phyloP scores from a whole-genome alignment of 2,113 vertebrate species.

The Anarhynchus alexandrinus region DNA sequence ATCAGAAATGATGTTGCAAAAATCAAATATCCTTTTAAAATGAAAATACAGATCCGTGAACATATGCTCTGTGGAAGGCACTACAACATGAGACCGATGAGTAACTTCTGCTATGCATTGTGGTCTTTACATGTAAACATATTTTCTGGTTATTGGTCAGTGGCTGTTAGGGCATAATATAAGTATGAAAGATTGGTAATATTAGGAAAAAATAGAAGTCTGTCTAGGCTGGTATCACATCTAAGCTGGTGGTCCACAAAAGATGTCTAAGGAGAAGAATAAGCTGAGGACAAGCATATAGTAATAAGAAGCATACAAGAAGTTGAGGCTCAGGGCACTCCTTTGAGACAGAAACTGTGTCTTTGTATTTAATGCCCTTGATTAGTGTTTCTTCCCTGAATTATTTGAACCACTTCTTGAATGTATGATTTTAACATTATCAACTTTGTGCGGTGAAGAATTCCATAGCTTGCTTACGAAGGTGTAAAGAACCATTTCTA shows the following conservation, averaged over 20 bases:
- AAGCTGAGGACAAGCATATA: background rate
- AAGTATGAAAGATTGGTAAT: background rate
- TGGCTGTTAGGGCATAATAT: background rate
- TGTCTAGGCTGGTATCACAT: background rate
- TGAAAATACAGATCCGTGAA: background rate
- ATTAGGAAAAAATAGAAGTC: background rate
- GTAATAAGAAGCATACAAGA: background rate
- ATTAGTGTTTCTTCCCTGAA: background rate
- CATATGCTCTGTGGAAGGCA: background rate
- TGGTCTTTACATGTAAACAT: background rate
- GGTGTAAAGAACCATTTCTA: background rate
- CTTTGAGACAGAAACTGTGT: background rate
- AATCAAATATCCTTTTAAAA: background rate
- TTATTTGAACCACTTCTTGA: background rate
- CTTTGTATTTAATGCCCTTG: background rate
- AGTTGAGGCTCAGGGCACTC: background rate
- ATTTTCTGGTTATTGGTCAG: background rate
- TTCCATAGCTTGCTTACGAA: background rate
- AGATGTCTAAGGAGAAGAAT: background rate
- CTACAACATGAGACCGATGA: fast-evolving
- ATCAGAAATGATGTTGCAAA: background rate
- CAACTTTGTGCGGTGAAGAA: background rate
- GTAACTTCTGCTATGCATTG: background rate
- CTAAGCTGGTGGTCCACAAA: background rate
- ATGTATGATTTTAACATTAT: background rate